Evolutionary conservation across 2,888 invertebrate genomes (phyloP), one percentile per base, ranked within the genome.

Genomic region (Sabatieria punctata): DNA sequence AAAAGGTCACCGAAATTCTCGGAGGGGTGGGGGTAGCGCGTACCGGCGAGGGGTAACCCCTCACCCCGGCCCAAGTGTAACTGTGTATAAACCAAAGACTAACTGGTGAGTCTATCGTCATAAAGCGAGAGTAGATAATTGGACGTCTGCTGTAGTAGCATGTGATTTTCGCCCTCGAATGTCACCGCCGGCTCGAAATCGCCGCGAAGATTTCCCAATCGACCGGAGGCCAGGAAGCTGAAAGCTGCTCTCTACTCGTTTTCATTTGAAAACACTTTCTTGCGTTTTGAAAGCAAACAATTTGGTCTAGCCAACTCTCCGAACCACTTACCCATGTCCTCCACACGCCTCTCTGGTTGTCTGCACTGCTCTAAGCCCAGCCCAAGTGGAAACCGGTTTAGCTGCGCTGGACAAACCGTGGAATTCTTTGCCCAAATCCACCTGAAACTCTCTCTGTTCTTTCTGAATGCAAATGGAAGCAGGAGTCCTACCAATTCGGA

Each of bases 101-200:
- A 22, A 8, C 19, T 23, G 11, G 15, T 13, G 44, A 18, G 49
- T 48, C 47, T 46, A 39, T 53, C 48, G 22, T 57, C 55, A 21
- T 59, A 57, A 33, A 66, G 57, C 4, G 60, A 55, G 37, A 86
- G 65, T 15, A 88, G 69, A 79, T 84, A 88, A 69, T 86, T 88
- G 60, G 82, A 82, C 0, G 84, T 78, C 67, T 88, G 88, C 61
- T 88, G 88, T 0, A 81, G 75, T 2, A 91, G 72, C 22, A 89
- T 86, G 67, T 83, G 86, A 70, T 89, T 89, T 69, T 89, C 88
- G 1, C 89, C 88, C 66, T 89, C 89, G 66, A 85, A 86, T 0
- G 89, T 89, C 46, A 83, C 81, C 36, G 81, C 80, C 0, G 88
- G 81, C 66, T 91, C 91, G 66, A 85, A 81, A 67, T 83, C 82